Percentiles rank a stretch among this genome's conserved stretches.
phyloP scores from a whole-genome alignment of 2,888 invertebrate genomes.

The Ceramica pisi region DNA sequence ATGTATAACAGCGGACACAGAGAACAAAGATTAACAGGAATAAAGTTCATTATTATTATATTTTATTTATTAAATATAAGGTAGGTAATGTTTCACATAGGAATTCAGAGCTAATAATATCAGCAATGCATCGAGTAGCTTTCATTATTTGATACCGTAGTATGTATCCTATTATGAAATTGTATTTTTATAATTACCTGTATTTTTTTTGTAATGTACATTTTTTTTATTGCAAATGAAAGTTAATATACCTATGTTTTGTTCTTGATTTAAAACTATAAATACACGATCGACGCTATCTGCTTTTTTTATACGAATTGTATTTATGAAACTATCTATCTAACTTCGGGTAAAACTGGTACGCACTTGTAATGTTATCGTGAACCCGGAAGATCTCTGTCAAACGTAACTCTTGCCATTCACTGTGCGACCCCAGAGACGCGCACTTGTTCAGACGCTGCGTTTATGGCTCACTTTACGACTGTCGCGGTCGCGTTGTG shows the following conservation, averaged over 20 bases:
- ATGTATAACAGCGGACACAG: not conserved
- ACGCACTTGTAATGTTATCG: not conserved
- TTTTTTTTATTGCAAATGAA: too few species aligned
- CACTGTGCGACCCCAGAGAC: slow-evolving; percentile 1
- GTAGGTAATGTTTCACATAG: too few species aligned
- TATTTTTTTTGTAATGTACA: too few species aligned
- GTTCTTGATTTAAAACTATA: too few species aligned
- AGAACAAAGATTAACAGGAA: not conserved
- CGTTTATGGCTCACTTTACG: slow-evolving; percentile 19
- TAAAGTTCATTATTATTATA: not conserved
- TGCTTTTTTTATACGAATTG: not conserved
- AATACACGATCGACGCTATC: too few species aligned
- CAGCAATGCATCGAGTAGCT: too few species aligned
- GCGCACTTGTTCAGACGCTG: slow-evolving; percentile 2
- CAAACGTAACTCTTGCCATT: not conserved
- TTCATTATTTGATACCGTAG: too few species aligned
- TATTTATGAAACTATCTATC: not conserved
- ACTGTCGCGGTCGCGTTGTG: slow-evolving; percentile 6
- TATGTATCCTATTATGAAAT: too few species aligned
- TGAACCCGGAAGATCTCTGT: not conserved
- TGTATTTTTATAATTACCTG: too few species aligned
- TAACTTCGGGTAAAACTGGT: not conserved
- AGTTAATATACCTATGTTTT: too few species aligned
- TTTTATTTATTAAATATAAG: not conserved
- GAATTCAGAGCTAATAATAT: not conserved